These are phyloP conservation scores for Stenodera caucasica DNA, from an alignment of 2,888 invertebrate species.

Conservation along the genomic window DNA sequence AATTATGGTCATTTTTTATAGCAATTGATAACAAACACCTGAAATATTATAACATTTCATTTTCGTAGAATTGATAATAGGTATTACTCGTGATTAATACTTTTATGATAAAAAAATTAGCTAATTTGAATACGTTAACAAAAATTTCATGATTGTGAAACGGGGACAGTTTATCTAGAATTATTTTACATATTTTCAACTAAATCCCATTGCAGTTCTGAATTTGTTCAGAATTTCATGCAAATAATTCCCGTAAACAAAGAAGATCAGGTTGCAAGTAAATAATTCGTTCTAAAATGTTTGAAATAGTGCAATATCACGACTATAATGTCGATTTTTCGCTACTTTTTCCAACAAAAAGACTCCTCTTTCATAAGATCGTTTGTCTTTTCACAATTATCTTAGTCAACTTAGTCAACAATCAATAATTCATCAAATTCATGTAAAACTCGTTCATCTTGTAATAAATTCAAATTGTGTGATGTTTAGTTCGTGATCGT, in stretches of 20 bases:
- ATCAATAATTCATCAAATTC: constrained; percentile 12
- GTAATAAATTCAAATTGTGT: constrained; percentile 21
- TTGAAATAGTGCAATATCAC: background rate
- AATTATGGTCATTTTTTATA: too few species aligned
- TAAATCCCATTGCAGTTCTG: background rate
- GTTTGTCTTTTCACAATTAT: background rate
- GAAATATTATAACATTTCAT: too few species aligned
- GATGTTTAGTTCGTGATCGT: constrained; percentile 23
- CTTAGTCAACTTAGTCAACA: background rate
- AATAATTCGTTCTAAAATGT: background rate
- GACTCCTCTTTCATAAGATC: background rate
- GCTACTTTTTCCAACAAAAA: background rate
- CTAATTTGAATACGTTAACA: background rate
- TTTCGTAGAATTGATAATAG: too few species aligned
- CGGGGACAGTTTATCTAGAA: background rate
- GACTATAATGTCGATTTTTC: background rate
- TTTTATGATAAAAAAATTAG: too few species aligned
- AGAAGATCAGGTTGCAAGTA: too few species aligned
- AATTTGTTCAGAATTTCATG: too few species aligned
- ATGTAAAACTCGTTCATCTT: background rate
- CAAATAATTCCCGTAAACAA: too few species aligned
- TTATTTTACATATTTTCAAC: background rate
- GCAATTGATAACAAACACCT: too few species aligned
- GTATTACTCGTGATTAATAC: too few species aligned
- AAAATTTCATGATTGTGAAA: background rate